Conservation (phyloP, 2,888 invertebrate genomes). For the Dryomyza anilis region DNA sequence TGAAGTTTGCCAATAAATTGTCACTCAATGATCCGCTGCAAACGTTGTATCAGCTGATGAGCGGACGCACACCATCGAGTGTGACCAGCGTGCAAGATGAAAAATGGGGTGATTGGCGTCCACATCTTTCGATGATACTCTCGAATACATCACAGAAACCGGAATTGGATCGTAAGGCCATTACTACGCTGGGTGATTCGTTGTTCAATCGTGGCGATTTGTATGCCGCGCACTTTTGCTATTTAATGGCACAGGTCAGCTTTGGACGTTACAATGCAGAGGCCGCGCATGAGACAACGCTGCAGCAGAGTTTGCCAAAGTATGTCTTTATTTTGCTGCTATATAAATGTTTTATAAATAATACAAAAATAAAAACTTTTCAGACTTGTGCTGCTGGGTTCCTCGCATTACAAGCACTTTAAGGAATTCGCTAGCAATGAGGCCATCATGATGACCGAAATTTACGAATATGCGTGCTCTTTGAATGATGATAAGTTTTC, state of each 20-base stretch:
- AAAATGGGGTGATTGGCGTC: slow-evolving; percentile 92
- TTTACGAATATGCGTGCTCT: slow-evolving; percentile 91
- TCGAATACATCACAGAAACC: slow-evolving; percentile 80
- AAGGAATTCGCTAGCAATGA: slow-evolving; percentile 76
- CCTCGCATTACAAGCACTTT: slow-evolving; percentile 70
- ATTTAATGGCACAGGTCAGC: slow-evolving; percentile 73
- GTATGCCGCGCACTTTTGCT: slow-evolving; percentile 95
- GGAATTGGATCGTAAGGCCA: slow-evolving; percentile 77
- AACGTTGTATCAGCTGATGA: slow-evolving; percentile 90
- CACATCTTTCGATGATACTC: slow-evolving; percentile 94
- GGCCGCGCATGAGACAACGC: slow-evolving; percentile 47
- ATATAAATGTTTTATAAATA: not conserved
- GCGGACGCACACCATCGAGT: slow-evolving; percentile 78
- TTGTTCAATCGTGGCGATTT: slow-evolving; percentile 76
- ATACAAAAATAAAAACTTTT: slow-evolving; percentile 32
- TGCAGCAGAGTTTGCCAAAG: slow-evolving; percentile 53
- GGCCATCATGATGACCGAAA: slow-evolving; percentile 92
- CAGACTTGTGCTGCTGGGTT: slow-evolving; percentile 82
- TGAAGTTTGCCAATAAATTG: slow-evolving; percentile 86
- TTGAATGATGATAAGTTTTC: slow-evolving; percentile 76
- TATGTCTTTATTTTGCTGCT: no score
- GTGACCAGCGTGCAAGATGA: slow-evolving; percentile 71
- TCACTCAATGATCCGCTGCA: slow-evolving; percentile 86
- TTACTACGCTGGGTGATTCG: slow-evolving; percentile 77
- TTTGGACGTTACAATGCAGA: slow-evolving; percentile 57